phyloP scores from a whole-genome alignment of 2,113 vertebrate genomes.

The Hoplias malabaricus region DNA sequence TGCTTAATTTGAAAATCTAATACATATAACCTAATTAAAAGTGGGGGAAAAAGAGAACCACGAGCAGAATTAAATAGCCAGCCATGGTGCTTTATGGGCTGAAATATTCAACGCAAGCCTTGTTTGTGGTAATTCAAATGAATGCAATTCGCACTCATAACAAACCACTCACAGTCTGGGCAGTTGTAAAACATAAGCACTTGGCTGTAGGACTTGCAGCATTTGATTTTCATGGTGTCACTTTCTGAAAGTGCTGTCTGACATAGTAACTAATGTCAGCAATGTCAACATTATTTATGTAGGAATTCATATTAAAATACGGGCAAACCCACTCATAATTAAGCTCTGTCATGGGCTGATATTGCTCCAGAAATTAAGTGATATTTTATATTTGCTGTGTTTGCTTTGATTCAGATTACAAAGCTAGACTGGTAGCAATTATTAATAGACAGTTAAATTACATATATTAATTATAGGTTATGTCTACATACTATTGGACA shows the following conservation, averaged over 20 bases:
- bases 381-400: not conserved
- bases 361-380: not conserved
- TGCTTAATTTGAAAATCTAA: slow-evolving; percentile 65
- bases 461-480: too few species aligned
- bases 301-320: not conserved
- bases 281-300: slow-evolving; percentile 6
- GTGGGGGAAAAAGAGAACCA: slow-evolving; percentile 56
- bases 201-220: slow-evolving; percentile 4
- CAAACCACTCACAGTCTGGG: slow-evolving; percentile 27
- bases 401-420: not conserved
- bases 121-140: slow-evolving; percentile 46
- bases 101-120: slow-evolving; percentile 37
- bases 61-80: slow-evolving; percentile 51
- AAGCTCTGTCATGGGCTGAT: slow-evolving; percentile 6
- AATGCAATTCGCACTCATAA: slow-evolving; percentile 34
- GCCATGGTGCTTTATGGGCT: slow-evolving; percentile 41
- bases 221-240: slow-evolving; percentile 1
- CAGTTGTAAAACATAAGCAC: slow-evolving; percentile 11
- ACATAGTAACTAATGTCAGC: not conserved
- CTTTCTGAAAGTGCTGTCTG: not conserved
- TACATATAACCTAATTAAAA: slow-evolving; percentile 63
- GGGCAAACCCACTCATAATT: not conserved
- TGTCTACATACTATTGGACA: too few species aligned
- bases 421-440: not conserved
- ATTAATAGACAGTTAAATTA: too few species aligned